Evolutionary conservation across 2,113 vertebrate species (phyloP).

Genomic region (Paramisgurnus dabryanus): DNA sequence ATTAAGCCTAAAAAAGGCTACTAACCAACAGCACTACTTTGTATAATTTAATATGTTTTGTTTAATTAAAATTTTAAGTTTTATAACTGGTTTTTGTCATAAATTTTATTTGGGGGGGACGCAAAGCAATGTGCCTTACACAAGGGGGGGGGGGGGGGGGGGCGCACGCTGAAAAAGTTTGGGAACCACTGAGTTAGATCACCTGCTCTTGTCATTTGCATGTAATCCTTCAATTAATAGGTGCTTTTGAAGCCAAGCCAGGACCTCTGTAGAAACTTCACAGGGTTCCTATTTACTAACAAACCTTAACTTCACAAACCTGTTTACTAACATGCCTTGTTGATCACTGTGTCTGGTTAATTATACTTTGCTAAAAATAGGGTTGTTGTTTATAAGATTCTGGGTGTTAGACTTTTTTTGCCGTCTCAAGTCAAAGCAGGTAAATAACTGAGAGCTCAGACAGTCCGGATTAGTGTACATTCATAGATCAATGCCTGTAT

Average conservation of each 20-base stretch:
- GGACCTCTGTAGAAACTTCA: constrained; percentile 23
- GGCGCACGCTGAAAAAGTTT: too few relatives aligned
- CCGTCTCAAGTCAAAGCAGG: neutral
- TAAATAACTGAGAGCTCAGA: neutral
- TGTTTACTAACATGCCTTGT: constrained; percentile 35
- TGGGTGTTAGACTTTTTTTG: neutral
- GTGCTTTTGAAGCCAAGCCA: constrained; percentile 32
- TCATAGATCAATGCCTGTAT: constrained; percentile 3
- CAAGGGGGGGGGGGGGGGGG: too few relatives aligned
- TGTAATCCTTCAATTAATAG: constrained; percentile 35
- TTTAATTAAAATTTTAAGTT: too few relatives aligned
- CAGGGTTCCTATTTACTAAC: neutral
- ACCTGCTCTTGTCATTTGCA: constrained; percentile 22
- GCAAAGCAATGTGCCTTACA: too few relatives aligned
- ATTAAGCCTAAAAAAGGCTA: too few relatives aligned
- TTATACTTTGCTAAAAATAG: neutral
- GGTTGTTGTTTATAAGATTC: too few relatives aligned
- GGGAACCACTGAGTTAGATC: neutral
- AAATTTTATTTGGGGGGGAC: too few relatives aligned
- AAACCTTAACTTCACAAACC: neutral
- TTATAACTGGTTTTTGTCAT: too few relatives aligned
- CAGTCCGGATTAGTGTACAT: neutral
- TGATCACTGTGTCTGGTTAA: neutral
- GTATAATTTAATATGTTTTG: too few relatives aligned
- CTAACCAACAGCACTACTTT: too few relatives aligned